Percentiles rank a stretch among this genome's conserved stretches.
Evolutionary conservation across 2,888 invertebrate genomes (phyloP).

Genomic region (Melolontha melolontha): DNA sequence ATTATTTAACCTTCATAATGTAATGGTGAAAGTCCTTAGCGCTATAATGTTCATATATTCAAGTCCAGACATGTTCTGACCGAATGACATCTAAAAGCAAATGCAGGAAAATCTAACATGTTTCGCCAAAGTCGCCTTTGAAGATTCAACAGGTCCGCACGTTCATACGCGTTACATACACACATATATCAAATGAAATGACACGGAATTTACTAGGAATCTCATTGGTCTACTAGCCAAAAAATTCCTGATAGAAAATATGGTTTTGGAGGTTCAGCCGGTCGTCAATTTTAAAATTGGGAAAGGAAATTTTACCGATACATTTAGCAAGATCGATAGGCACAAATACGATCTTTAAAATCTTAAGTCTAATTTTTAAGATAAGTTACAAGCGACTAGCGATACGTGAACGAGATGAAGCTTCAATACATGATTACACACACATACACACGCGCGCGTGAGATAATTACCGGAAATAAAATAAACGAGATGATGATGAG

Average conservation of each 20-base stretch:
- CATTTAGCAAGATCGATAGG: constrained; percentile 9
- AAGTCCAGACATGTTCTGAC: no score
- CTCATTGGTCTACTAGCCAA: no score
- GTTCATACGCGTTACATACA: neutral
- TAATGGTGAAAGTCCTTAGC: neutral
- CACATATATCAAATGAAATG: neutral
- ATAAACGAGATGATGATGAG: neutral
- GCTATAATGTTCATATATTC: neutral
- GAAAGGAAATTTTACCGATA: neutral
- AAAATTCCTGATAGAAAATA: neutral
- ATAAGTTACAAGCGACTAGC: constrained; percentile 4
- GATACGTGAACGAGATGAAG: neutral
- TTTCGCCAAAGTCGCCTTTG: constrained; percentile 12
- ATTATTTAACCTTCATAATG: constrained; percentile 48
- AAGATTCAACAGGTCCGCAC: constrained; percentile 49
- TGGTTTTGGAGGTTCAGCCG: neutral
- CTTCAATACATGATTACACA: constrained; percentile 5
- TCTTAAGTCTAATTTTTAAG: constrained; percentile 12
- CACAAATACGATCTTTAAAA: constrained; percentile 14
- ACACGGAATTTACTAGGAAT: no score
- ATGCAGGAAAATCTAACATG: neutral
- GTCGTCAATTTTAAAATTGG: no score
- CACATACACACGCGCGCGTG: constrained; percentile 8
- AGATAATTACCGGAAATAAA: constrained; percentile 3
- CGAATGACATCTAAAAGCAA: neutral